Evolutionary conservation across 2,888 invertebrate species (phyloP).

Genomic region (Caenorhabditis japonica): DNA sequence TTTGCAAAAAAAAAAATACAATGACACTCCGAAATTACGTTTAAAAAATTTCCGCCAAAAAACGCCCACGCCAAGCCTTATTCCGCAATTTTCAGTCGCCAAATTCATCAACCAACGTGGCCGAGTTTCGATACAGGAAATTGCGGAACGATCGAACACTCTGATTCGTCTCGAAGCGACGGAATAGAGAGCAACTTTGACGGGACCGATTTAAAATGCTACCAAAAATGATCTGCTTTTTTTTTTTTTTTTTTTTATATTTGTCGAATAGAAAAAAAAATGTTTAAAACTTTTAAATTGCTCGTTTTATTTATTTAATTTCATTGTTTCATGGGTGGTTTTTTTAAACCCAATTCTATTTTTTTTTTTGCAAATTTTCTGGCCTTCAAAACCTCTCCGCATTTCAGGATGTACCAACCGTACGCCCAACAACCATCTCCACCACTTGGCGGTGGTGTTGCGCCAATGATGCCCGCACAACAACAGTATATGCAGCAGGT

Average conservation of each 20-base stretch:
- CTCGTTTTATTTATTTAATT: not conserved
- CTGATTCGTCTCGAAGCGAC: constrained; percentile 84
- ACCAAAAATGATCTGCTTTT: not conserved
- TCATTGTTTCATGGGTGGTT: not conserved
- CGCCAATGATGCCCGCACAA: not conserved
- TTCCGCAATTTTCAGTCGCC: constrained; percentile 82
- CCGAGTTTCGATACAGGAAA: constrained; percentile 90
- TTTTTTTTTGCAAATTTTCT: too few relatives aligned
- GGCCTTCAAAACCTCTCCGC: not conserved
- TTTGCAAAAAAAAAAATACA: too few relatives aligned
- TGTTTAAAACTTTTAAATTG: not conserved
- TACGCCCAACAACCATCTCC: constrained; percentile 22
- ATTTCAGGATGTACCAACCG: constrained; percentile 30
- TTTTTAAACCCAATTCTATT: not conserved
- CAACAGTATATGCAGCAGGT: constrained; percentile 4
- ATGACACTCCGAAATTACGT: too few relatives aligned
- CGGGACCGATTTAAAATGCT: constrained; percentile 3
- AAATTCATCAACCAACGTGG: constrained; percentile 95
- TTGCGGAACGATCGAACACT: constrained; percentile 93
- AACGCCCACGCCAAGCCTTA: too few relatives aligned
- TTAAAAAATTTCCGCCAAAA: too few relatives aligned
- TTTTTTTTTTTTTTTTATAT: too few relatives aligned
- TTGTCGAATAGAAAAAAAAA: too few relatives aligned
- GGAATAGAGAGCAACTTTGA: too few relatives aligned
- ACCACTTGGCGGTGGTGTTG: constrained; percentile 6